Percentiles rank a stretch among this genome's conserved stretches.
Conservation (phyloP, 2,888 invertebrate genomes). For the Drosophila prostipennis region DNA sequence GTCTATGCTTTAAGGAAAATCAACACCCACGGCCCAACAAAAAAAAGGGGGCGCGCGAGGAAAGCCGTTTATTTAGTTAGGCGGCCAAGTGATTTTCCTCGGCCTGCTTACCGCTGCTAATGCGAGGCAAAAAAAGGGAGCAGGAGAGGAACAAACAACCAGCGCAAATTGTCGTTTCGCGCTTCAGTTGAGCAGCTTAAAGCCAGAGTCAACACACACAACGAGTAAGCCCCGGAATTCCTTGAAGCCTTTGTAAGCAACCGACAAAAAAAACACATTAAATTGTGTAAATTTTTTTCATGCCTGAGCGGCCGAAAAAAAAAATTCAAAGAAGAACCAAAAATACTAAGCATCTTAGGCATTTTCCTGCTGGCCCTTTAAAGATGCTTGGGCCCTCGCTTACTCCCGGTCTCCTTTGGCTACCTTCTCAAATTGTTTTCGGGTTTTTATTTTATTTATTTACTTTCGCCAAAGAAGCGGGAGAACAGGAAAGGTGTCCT, state of each 20-base stretch:
- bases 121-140: conserved; percentile 42
- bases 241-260: conserved; percentile 60
- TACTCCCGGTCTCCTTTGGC: conserved; percentile 3
- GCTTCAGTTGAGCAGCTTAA: conserved; percentile 79
- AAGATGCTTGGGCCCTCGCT: conserved; percentile 43
- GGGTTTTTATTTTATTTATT: conserved; percentile 69
- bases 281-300: conserved; percentile 57
- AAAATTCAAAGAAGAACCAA: conserved; percentile 27
- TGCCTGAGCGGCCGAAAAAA: conserved; percentile 25
- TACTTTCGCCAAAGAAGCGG: conserved; percentile 53
- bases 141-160: conserved; percentile 53
- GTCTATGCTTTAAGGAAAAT: conserved; percentile 28
- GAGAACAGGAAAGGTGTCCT: conserved; percentile 39
- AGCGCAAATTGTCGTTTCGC: conserved; percentile 75
- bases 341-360: conserved; percentile 65
- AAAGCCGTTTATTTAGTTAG: conserved; percentile 46
- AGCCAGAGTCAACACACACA: conserved; percentile 71
- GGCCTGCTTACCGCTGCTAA: conserved; percentile 58
- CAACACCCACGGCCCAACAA: conserved; percentile 9
- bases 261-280: conserved; percentile 43
- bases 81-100: conserved; percentile 47
- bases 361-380: conserved; percentile 66
- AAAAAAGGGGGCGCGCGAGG: background rate
- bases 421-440: conserved; percentile 65
- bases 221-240: conserved; percentile 52